These are phyloP conservation scores for Oryzias sinensis DNA, from an alignment of 2,797 vertebrate genomes.

Conservation along the genomic window DNA sequence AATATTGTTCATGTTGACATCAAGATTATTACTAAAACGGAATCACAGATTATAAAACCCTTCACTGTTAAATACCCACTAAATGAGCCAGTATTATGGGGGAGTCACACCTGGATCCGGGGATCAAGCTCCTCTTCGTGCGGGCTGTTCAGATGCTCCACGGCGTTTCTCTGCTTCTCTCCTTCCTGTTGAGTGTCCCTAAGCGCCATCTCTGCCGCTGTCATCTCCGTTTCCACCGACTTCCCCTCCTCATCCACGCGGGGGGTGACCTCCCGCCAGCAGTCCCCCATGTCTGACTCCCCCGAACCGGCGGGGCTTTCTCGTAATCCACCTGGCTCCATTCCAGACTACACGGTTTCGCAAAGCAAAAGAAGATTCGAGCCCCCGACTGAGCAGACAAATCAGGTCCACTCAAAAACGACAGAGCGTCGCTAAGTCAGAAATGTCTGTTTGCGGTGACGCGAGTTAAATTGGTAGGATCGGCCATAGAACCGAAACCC, in stretches of 20 bases:
- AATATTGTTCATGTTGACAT: no score
- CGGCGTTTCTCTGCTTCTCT: slow-evolving; percentile 43
- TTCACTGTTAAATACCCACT: background rate
- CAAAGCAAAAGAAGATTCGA: slow-evolving; percentile 5
- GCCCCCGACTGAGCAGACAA: background rate
- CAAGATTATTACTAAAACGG: background rate
- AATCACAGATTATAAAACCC: slow-evolving; percentile 6
- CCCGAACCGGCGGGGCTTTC: slow-evolving; percentile 82
- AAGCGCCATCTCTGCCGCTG: slow-evolving; percentile 14
- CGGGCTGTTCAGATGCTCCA: slow-evolving; percentile 63
- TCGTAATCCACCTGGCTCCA: slow-evolving; percentile 79
- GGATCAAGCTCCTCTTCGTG: slow-evolving; percentile 88
- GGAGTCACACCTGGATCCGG: slow-evolving; percentile 81
- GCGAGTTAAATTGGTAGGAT: background rate
- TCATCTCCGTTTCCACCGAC: slow-evolving; percentile 34
- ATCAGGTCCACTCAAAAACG: background rate
- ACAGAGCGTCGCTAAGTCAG: background rate
- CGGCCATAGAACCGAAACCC: slow-evolving; percentile 37
- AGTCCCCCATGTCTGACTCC: slow-evolving; percentile 72
- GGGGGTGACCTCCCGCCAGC: slow-evolving; percentile 75
- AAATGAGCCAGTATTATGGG: no score
- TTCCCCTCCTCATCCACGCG: slow-evolving; percentile 54
- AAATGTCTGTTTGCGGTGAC: background rate
- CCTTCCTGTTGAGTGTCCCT: slow-evolving; percentile 41
- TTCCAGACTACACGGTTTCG: slow-evolving; percentile 49